phyloP scores from a whole-genome alignment of 2,888 invertebrate genomes.

The Pollenia labialis region DNA sequence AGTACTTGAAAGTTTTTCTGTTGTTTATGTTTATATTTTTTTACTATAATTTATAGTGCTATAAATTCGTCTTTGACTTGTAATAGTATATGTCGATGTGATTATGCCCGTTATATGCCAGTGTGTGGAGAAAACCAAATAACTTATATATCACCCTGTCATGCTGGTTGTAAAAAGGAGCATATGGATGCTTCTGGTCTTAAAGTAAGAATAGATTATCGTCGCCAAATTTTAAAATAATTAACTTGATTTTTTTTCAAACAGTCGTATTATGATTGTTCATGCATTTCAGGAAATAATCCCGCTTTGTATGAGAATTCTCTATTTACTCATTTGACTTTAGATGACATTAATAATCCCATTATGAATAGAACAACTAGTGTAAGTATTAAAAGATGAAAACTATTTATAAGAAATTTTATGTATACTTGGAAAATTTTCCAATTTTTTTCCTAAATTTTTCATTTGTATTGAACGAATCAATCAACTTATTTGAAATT shows the following conservation, averaged over 20 bases:
- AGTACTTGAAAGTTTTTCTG: neutral
- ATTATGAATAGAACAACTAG: slow-evolving; percentile 6
- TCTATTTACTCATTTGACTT: slow-evolving; percentile 21
- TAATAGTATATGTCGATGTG: slow-evolving; percentile 88
- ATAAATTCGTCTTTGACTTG: slow-evolving; percentile 82
- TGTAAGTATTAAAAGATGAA: slow-evolving; percentile 42
- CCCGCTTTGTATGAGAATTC: slow-evolving; percentile 1
- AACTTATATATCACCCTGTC: slow-evolving; percentile 91
- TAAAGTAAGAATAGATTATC: slow-evolving; percentile 78
- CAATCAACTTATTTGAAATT: too few relatives aligned
- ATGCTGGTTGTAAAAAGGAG: slow-evolving; percentile 88
- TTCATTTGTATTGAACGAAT: too few relatives aligned
- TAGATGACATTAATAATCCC: slow-evolving; percentile 24
- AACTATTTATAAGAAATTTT: too few relatives aligned
- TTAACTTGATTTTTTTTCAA: neutral
- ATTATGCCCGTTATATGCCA: slow-evolving; percentile 89
- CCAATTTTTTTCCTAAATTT: too few relatives aligned
- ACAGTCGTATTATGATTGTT: slow-evolving; percentile 75
- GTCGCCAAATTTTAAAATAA: neutral
- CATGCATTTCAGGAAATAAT: slow-evolving; percentile 70
- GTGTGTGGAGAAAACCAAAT: slow-evolving; percentile 87
- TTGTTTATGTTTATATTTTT: neutral
- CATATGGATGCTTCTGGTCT: slow-evolving; percentile 80
- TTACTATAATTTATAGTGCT: slow-evolving; percentile 60
- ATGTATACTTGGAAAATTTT: too few relatives aligned